Evolutionary conservation across 2,888 invertebrate genomes (phyloP).

Genomic region (Brenthis daphne): DNA sequence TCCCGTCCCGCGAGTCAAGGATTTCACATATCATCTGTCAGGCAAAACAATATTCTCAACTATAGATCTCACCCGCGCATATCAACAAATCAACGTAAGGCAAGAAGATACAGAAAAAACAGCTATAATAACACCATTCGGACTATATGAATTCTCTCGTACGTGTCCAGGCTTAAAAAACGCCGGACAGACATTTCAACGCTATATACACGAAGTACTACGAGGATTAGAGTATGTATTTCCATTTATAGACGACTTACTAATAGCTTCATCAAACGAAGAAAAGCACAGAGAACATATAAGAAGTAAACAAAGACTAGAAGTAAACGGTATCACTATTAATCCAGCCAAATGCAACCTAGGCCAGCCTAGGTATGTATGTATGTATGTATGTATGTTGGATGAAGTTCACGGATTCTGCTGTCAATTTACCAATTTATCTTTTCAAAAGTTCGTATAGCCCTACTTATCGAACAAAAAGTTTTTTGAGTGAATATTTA

Average conservation of each 20-base stretch:
- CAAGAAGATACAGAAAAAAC: slow-evolving; percentile 37
- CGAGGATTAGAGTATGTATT: slow-evolving; percentile 2
- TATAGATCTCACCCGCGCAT: slow-evolving; percentile 39
- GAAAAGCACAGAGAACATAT: background rate
- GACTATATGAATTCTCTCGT: too few species aligned
- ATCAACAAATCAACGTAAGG: slow-evolving; percentile 34
- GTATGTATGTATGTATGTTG: too few species aligned
- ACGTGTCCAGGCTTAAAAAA: slow-evolving; percentile 22
- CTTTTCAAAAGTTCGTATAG: too few species aligned
- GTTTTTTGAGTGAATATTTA: too few species aligned
- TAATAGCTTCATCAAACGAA: too few species aligned
- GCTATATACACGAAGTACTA: slow-evolving; percentile 1
- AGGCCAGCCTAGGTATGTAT: background rate
- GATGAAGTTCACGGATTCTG: too few species aligned
- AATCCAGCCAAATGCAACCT: slow-evolving; percentile 12
- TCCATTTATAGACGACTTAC: slow-evolving; percentile 9
- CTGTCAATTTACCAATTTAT: too few species aligned
- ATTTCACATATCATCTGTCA: slow-evolving; percentile 37
- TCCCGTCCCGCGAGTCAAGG: slow-evolving; percentile 45
- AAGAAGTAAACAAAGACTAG: background rate
- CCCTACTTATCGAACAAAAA: too few species aligned
- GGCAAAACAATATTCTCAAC: slow-evolving; percentile 36
- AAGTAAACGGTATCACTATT: slow-evolving; percentile 3
- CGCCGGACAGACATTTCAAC: slow-evolving; percentile 28
- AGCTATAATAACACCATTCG: slow-evolving; percentile 6